Evolutionary conservation across 2,888 invertebrate genomes (phyloP), one percentile per base, ranked within the genome.

Genomic region (Agrotis puta): DNA sequence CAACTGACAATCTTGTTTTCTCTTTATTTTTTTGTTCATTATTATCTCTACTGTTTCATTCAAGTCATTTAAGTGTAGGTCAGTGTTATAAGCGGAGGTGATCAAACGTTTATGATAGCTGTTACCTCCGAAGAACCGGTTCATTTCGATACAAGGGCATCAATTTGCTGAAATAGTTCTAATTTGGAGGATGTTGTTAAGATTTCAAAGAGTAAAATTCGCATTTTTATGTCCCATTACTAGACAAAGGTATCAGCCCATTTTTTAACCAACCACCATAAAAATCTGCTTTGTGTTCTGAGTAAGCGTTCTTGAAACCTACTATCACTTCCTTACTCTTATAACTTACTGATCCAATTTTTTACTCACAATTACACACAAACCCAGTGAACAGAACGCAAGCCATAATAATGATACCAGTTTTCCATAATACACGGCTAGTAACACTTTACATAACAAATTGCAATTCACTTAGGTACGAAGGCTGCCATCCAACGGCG

Each of bases 391-490:
- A 61, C 53, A 79, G 57, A 81, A 77, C 73, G 78, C 47, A 74
- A 75, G 56, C 73, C 69, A 82, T 82, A 74, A 83, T 81, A 77
- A 85, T 77, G 80, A 80, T 85, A 79, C 77, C 63, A 79, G 78
- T 77, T 77, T 67, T 71, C 80, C 80, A 83, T 83, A 80, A 78
- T 79, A 78, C 67, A 77, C 72, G 68, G 80, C 71, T 74, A 79
- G 84, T 83, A 82, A 83, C 80, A 83, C 74, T 89, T 91, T 90
- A 88, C 86, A 87, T 90, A 90, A 90, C 81, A 89, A 86, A 85
- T 86, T 85, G 86, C 84, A 84, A 76, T 82, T 77, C 81, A 84
- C 77, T 84, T 83, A 83, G 85, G 74, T 77, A 81, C 77, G 62
- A 80, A 75, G 69, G 62, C 87, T 89, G 86, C 72, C 69, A 66